These are phyloP conservation scores for Empis stercorea DNA, from an alignment of 2,888 invertebrate species.

Conservation along the genomic window DNA sequence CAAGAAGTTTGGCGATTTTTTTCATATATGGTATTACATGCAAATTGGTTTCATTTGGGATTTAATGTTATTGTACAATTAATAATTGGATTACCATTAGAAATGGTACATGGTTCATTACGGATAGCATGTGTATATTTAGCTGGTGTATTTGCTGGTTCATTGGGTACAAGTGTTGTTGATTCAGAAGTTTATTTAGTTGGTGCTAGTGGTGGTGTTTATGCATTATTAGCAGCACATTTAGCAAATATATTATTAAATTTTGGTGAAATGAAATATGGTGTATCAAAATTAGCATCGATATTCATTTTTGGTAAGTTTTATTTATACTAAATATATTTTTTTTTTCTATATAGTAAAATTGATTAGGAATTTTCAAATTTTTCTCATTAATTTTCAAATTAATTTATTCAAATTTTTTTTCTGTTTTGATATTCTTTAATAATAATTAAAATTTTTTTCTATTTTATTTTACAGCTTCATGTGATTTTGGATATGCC, in stretches of 20 bases:
- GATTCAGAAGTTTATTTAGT: conserved; percentile 90
- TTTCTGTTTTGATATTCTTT: background rate
- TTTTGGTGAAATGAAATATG: conserved; percentile 93
- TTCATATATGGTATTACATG: conserved; percentile 90
- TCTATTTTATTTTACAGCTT: conserved; percentile 40
- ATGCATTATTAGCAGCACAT: conserved; percentile 91
- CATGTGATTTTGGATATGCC: conserved; percentile 89
- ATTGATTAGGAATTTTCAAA: too few species aligned
- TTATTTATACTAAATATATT: background rate
- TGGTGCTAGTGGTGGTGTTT: conserved; percentile 95
- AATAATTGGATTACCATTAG: conserved; percentile 83
- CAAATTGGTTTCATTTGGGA: conserved; percentile 89
- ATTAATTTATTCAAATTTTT: background rate
- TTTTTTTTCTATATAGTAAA: background rate
- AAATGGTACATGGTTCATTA: conserved; percentile 92
- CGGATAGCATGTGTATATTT: conserved; percentile 84
- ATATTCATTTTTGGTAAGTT: conserved; percentile 80
- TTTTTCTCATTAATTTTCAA: too few species aligned
- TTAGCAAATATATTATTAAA: conserved; percentile 90
- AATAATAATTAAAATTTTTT: conserved; percentile 11
- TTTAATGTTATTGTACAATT: conserved; percentile 92
- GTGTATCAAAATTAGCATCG: conserved; percentile 75
- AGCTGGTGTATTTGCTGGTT: conserved; percentile 83
- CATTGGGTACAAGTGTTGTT: conserved; percentile 70
- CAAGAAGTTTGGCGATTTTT: conserved; percentile 89